A percentile compares a stretch with the other conserved stretches of the same genome.
Conservation (phyloP, 2,888 invertebrate species). For the Morinoia aosen region DNA sequence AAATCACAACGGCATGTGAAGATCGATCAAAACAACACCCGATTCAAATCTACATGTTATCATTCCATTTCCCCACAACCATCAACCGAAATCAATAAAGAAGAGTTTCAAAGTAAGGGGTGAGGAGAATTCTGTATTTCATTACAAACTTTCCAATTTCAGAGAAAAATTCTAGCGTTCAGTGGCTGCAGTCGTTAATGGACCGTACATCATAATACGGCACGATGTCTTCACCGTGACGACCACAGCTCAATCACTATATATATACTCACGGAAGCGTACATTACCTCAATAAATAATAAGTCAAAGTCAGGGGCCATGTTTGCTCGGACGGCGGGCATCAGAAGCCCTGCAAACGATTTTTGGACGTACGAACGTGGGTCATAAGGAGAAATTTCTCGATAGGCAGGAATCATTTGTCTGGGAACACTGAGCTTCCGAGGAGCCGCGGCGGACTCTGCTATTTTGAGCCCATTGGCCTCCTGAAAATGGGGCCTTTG, state of each 20-base stretch:
- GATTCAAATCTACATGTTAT: neutral
- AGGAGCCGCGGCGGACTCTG: neutral
- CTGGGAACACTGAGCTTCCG: neutral
- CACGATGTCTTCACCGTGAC: neutral
- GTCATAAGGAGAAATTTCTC: neutral
- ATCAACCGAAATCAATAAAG: too few species aligned
- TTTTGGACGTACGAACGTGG: neutral
- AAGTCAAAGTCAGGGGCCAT: slow-evolving; percentile 9
- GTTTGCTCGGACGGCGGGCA: neutral
- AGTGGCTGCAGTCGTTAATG: neutral
- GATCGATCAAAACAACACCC: neutral
- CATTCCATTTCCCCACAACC: neutral
- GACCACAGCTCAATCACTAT: neutral
- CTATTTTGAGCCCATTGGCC: neutral
- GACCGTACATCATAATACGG: neutral
- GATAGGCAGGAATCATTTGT: neutral
- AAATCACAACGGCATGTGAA: neutral
- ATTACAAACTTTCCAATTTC: neutral
- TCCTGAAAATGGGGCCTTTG: neutral
- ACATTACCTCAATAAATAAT: slow-evolving; percentile 10
- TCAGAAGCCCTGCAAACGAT: neutral
- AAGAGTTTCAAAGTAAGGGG: too few species aligned
- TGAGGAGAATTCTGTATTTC: neutral
- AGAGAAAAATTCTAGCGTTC: neutral
- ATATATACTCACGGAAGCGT: slow-evolving; percentile 4